Evolutionary conservation across 2,888 invertebrate genomes (phyloP), one percentile per base, ranked within the genome.

Genomic region (Leptopilina myrica): DNA sequence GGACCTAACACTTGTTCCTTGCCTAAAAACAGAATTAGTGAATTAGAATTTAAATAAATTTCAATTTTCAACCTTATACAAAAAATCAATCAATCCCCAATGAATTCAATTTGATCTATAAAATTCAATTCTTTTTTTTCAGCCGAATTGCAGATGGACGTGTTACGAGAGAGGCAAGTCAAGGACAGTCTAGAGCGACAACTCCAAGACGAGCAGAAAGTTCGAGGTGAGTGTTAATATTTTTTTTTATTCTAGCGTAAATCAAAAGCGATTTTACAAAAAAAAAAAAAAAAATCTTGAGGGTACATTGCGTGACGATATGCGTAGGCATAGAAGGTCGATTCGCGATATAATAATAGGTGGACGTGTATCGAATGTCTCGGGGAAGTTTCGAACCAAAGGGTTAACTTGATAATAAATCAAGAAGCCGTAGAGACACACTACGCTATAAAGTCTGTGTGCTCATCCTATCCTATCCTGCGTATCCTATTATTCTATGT

Each of bases 81-180:
- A 2, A 33, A 33, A 33, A 33, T 33, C 4, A 33, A 4, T 2
- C 33, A 33, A 33, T 33, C 3, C 33, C 33, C 33, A 33, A 33
- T 33, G 33, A 2, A 33, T 43, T 8, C 7, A 7, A 49, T 20
- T n/a, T 59, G 15, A 59, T 64, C 11, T 64, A 4, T 6, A 26
- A 26, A 26, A 33, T 33, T 33, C 0, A 9, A 26, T 15, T 64
- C 26, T 80, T 80, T 84, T 33, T 85, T 89, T 89, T 83, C 95
- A 98, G 98, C 98, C 91, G 98, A 98, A 93, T 93, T 98, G 87
- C 98, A 98, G 93, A 97, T 98, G 97, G 98, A 98, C 92, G 96
- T 98, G 83, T 93, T 98, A 85, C 94, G 98, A 89, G 98, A 98
- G 93, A 93, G 98, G 89, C 98, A 98, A 93, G 95, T 97, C 82